These are phyloP conservation scores for Mus spicilegus DNA, from an alignment of 2,113 vertebrate species.

Conservation along the genomic window DNA sequence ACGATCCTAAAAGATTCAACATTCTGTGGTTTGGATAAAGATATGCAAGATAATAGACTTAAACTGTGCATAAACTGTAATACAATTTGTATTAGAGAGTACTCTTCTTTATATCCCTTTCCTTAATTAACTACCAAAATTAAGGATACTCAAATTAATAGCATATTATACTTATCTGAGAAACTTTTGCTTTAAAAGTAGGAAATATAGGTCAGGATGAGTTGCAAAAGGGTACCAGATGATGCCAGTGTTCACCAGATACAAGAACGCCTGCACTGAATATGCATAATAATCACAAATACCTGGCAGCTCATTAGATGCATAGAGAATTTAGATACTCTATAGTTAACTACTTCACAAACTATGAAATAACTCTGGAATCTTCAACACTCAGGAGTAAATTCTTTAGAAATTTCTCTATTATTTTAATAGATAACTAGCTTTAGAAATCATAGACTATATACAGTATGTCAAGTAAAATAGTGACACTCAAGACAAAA, in stretches of 20 bases:
- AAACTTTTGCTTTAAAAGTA: neutral
- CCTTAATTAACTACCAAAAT: neutral
- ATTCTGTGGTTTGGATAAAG: neutral
- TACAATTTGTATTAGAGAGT: neutral
- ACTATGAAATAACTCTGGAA: neutral
- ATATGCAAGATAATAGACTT: neutral
- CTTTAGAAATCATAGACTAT: neutral
- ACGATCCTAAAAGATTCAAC: neutral
- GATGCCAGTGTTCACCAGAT: neutral
- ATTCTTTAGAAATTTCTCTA: neutral
- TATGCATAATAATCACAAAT: conserved; percentile 4
- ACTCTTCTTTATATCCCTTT: neutral
- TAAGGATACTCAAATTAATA: neutral
- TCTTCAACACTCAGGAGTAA: neutral
- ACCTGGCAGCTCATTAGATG: neutral
- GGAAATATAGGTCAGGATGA: neutral
- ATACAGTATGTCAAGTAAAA: neutral
- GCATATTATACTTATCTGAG: neutral
- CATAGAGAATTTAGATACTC: neutral
- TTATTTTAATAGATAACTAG: neutral
- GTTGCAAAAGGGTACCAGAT: neutral
- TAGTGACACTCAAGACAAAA: neutral
- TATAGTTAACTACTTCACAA: neutral
- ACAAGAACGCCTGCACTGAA: neutral
- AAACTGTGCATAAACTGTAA: neutral